phyloP scores from a whole-genome alignment of 2,888 invertebrate species.

The Drymonia ruficornis region DNA sequence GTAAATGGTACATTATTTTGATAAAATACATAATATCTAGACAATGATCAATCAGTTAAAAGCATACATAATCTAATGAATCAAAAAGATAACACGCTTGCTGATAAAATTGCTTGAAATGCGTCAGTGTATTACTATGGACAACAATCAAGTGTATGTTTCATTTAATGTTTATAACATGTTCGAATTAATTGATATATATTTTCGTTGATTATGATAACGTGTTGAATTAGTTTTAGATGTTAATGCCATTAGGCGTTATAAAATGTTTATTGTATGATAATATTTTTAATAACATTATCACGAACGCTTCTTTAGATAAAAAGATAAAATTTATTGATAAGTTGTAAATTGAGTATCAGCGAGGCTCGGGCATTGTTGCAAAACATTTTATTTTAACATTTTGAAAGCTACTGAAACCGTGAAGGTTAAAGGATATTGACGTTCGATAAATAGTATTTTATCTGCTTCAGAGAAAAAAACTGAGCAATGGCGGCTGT shows the following conservation, averaged over 20 bases:
- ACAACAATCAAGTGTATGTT: too few relatives aligned
- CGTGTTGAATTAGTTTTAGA: background rate
- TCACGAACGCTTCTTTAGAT: conserved; percentile 1
- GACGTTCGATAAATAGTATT: conserved; percentile 11
- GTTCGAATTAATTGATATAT: too few relatives aligned
- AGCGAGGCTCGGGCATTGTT: conserved; percentile 11
- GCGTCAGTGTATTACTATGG: too few relatives aligned
- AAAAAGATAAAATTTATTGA: conserved; percentile 14
- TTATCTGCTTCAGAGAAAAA: conserved; percentile 3
- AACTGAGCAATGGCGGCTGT: conserved; percentile 7
- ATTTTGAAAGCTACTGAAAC: conserved; percentile 19
- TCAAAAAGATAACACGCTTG: too few relatives aligned
- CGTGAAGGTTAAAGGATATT: conserved; percentile 19
- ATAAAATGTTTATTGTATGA: background rate
- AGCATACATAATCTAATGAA: too few relatives aligned
- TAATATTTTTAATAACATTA: background rate
- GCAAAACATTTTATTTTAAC: conserved; percentile 9
- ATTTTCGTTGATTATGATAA: too few relatives aligned
- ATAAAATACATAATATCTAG: too few relatives aligned
- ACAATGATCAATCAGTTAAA: too few relatives aligned
- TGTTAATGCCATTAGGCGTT: background rate
- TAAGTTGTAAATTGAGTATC: conserved; percentile 14
- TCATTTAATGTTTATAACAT: too few relatives aligned
- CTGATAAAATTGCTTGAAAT: too few relatives aligned
- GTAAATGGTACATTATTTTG: too few relatives aligned